Evolutionary conservation across 2,113 vertebrate genomes (phyloP), one percentile per base, ranked within the genome.

Genomic region (Cryptotis parvus): DNA sequence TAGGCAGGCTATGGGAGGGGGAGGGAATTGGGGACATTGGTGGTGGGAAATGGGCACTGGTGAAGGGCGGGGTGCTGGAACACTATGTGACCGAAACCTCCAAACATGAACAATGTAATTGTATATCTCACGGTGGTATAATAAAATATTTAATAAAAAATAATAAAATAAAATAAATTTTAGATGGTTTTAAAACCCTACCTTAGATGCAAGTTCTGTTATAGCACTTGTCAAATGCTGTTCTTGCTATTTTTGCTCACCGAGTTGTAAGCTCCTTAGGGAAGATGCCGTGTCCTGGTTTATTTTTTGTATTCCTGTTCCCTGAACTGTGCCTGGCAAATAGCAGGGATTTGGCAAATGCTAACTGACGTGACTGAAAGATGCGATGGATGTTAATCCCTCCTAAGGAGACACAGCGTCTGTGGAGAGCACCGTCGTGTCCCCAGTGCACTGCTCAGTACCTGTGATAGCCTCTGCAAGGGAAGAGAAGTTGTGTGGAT

Each of bases 271-370:
- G 65, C 69, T 72, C 45, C 70, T 70, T 63, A n/a, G 22, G 14
- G 39, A 27, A 58, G 12, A 0, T 26, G 8, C 35, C 52, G 3
- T 58, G 18, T 43, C 79, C 90, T 52, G 9, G 55, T 58, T 58
- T 58, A 58, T 18, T 84, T 63, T 81, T 81, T 61, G 4, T 69
- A 20, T 79, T 86, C 11, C 33, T 73, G 18, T 93, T 94, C 73
- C 84, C 68, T 82, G 63, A 87, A 27, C 10, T 22, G 9, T 73
- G 4, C 39, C 29, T 1, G 75, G 5, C 78, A 85, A 73, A 45
- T 39, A 58, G 69, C 37, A 58, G 63, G 7, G 27, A 14, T 41
- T 33, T 1, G 75, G 5, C 78, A 82, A 77, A 45, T 45, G 45
- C 55, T 37, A 24, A 35, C 52, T 91, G 27, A 24, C 11, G 58